Evolutionary conservation across 2,113 vertebrate genomes (phyloP).

Genomic region (Oceanites oceanicus): DNA sequence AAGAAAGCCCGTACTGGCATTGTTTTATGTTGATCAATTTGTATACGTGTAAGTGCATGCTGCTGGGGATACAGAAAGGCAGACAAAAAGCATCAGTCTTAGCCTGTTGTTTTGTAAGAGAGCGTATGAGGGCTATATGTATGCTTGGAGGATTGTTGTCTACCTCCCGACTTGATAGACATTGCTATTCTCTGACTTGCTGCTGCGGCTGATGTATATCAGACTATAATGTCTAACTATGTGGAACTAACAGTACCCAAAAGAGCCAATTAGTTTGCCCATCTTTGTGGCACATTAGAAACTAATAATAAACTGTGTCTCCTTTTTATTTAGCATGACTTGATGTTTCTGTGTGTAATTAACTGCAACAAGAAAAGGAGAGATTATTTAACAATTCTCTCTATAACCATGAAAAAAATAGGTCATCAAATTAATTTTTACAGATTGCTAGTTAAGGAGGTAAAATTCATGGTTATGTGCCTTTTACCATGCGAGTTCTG

Average conservation of each 20-base stretch:
- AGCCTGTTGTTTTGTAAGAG: background rate
- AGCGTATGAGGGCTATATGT: background rate
- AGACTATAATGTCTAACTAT: slow-evolving; percentile 25
- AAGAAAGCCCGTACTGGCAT: background rate
- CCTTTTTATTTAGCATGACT: slow-evolving; percentile 18
- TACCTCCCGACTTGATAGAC: background rate
- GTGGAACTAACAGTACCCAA: slow-evolving; percentile 57
- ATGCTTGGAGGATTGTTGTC: background rate
- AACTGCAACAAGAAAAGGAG: background rate
- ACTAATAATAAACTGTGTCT: background rate
- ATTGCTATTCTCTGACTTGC: background rate
- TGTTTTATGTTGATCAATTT: background rate
- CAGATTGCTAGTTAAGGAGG: background rate
- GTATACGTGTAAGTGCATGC: background rate
- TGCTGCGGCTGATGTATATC: background rate
- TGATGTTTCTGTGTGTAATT: background rate
- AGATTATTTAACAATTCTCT: background rate
- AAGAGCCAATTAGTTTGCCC: slow-evolving; percentile 34
- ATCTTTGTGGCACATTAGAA: slow-evolving; percentile 18
- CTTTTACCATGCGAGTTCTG: background rate
- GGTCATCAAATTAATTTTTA: slow-evolving; percentile 9
- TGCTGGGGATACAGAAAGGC: background rate
- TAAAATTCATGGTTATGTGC: background rate
- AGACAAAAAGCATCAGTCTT: background rate
- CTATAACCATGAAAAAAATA: background rate